Evolutionary conservation across 1,140 invertebrate species (phyloP).

Genomic region (Potamilus streckersoni): DNA sequence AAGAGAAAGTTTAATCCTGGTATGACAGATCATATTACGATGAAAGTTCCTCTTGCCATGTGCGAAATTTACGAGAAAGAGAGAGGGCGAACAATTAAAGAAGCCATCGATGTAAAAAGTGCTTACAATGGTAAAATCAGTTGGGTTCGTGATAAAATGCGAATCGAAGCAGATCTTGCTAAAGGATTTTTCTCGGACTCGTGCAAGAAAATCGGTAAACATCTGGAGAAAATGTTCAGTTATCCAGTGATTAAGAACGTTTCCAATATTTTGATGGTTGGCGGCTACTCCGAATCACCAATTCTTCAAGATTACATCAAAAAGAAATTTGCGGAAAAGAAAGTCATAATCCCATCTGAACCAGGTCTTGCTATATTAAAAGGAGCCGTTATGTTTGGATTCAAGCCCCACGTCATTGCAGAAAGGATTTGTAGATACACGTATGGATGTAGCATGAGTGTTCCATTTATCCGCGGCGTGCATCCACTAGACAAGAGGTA

Average conservation of each 20-base stretch:
- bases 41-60: conserved; percentile 12
- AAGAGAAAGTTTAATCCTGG: conserved; percentile 22
- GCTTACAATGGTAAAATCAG: conserved; percentile 2
- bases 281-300: conserved; percentile 20
- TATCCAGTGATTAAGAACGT: background rate
- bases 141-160: conserved; percentile 9
- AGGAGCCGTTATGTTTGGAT: conserved; percentile 25
- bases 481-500: conserved; percentile 7
- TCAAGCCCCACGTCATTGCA: conserved; percentile 3
- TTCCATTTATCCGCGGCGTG: background rate
- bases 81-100: conserved; percentile 5
- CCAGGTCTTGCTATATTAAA: conserved; percentile 21
- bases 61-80: conserved; percentile 12
- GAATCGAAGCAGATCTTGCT: background rate
- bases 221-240: background rate
- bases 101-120: conserved; percentile 3
- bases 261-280: conserved; percentile 13
- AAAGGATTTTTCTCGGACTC: background rate
- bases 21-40: conserved; percentile 1
- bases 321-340: background rate
- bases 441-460: background rate
- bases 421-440: conserved; percentile 8
- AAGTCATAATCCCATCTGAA: conserved; percentile 12
- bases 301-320: conserved; percentile 4
- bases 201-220: background rate